These are phyloP conservation scores for Lepilemur septentrionalis DNA, from an alignment of 2,797 vertebrate genomes.

Conservation along the genomic window DNA sequence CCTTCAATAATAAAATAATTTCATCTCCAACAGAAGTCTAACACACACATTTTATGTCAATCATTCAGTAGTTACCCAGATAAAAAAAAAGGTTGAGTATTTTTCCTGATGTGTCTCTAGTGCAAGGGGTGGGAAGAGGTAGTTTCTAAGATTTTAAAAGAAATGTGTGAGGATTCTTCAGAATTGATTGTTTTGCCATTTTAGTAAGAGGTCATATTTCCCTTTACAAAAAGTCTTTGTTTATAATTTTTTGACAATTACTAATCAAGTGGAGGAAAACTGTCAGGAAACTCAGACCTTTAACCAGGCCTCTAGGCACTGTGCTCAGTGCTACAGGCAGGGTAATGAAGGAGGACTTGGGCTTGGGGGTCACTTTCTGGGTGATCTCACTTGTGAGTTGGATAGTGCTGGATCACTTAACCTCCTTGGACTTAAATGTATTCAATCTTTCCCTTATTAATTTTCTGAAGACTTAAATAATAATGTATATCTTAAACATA, in stretches of 20 bases:
- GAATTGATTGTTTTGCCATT: background rate
- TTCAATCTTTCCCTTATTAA: conserved; percentile 7
- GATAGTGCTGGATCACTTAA: background rate
- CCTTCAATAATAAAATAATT: background rate
- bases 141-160: background rate
- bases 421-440: background rate
- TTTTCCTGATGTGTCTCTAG: background rate
- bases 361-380: background rate
- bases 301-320: background rate
- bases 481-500: background rate
- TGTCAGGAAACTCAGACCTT: background rate
- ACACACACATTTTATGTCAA: background rate
- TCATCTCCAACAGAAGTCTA: background rate
- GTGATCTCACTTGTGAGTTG: background rate
- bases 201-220: background rate
- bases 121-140: no score
- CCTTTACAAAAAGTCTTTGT: background rate
- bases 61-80: background rate
- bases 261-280: background rate
- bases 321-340: no score
- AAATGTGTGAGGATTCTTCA: background rate
- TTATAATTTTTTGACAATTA: background rate
- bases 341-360: background rate
- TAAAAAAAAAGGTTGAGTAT: background rate
- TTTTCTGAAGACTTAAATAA: conserved; percentile 25